Percentiles rank a stretch among this genome's conserved stretches.
Evolutionary conservation across 2,797 vertebrate genomes (phyloP).

Genomic region (Acrossocheilus wenchowensis): DNA sequence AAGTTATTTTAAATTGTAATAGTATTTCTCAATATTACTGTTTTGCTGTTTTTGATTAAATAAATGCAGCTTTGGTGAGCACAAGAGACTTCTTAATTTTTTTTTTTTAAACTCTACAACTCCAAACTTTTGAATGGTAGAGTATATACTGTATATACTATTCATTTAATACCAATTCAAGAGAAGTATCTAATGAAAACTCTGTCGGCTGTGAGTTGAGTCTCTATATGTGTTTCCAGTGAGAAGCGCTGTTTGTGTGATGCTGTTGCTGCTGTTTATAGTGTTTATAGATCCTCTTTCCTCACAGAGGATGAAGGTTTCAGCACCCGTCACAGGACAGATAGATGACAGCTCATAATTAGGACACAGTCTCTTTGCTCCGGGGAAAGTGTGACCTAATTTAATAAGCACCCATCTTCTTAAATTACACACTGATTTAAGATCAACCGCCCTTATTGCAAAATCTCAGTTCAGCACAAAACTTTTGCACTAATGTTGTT

Average conservation of each 20-base stretch:
- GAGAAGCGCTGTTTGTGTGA: slow-evolving; percentile 5
- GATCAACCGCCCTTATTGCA: neutral
- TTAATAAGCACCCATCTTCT: slow-evolving; percentile 48
- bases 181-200: neutral
- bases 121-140: neutral
- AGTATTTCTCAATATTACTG: too few relatives aligned
- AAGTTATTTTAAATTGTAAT: too few relatives aligned
- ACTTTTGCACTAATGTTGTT: slow-evolving; percentile 33
- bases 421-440: slow-evolving; percentile 39
- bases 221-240: slow-evolving; percentile 16
- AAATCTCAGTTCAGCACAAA: neutral
- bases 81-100: too few relatives aligned
- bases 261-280: neutral
- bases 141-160: neutral
- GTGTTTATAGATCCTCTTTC: neutral
- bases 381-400: slow-evolving; percentile 59
- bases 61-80: too few relatives aligned
- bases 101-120: too few relatives aligned
- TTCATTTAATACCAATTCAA: slow-evolving; percentile 2
- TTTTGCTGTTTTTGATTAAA: too few relatives aligned
- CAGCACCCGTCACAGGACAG: slow-evolving; percentile 26
- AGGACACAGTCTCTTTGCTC: slow-evolving; percentile 52
- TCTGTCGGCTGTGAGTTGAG: neutral
- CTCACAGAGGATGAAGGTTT: neutral
- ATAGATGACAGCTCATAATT: slow-evolving; percentile 57